Conservation (phyloP, 2,797 vertebrate species). For the Xiphophorus birchmanni region DNA sequence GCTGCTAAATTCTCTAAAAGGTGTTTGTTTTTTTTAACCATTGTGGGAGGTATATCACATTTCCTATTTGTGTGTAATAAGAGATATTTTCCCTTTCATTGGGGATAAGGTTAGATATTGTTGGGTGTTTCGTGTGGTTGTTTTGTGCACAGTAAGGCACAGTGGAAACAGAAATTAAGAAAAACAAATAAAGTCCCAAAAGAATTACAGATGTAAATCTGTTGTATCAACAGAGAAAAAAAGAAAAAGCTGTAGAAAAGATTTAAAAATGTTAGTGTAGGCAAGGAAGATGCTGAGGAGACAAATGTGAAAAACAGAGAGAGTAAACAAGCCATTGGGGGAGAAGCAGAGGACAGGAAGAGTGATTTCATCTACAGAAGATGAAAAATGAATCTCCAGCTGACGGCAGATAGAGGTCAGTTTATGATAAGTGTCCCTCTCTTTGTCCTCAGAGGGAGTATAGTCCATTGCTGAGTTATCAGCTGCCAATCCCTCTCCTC, state of each 20-base stretch:
- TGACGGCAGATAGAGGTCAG: constrained; percentile 63
- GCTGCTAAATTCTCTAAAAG: background rate
- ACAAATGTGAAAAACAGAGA: background rate
- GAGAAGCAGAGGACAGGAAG: constrained; percentile 47
- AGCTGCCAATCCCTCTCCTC: constrained; percentile 46
- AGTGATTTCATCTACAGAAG: constrained; percentile 34
- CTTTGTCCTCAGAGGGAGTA: constrained; percentile 60
- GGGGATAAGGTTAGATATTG: background rate
- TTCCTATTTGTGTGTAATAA: background rate
- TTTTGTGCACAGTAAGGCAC: background rate
- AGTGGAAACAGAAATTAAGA: background rate
- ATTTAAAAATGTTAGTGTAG: background rate
- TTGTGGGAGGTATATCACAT: background rate
- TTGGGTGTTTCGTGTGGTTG: background rate
- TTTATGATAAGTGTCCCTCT: constrained; percentile 53
- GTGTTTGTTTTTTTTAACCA: background rate
- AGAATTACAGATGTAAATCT: background rate
- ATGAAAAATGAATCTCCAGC: constrained; percentile 50
- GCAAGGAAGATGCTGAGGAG: constrained; percentile 1
- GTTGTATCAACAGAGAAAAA: background rate
- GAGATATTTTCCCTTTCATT: background rate
- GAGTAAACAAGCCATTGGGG: constrained; percentile 15
- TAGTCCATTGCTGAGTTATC: constrained; percentile 63
- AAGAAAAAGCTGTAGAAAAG: background rate
- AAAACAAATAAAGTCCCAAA: background rate